These are phyloP conservation scores for Acanthornis magna DNA, from an alignment of 2,797 vertebrate species.

Conservation along the genomic window DNA sequence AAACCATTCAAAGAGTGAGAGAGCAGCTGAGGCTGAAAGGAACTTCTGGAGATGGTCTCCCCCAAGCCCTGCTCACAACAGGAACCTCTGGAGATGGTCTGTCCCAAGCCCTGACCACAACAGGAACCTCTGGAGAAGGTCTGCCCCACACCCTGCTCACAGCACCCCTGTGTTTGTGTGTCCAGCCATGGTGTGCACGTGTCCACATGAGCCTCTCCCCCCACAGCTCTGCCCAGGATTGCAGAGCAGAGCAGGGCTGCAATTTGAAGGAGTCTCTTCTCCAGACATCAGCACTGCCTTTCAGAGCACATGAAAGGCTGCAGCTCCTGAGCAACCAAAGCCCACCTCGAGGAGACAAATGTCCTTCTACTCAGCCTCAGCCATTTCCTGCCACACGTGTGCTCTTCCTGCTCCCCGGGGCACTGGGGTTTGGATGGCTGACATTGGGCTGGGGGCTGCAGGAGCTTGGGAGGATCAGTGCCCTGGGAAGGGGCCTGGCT, in stretches of 20 bases:
- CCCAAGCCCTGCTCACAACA: neutral
- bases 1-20: neutral
- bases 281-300: neutral
- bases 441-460: neutral
- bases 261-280: neutral
- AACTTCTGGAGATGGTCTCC: neutral
- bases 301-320: neutral
- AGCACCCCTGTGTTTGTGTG: fast-evolving
- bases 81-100: neutral
- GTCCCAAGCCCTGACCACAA: no score
- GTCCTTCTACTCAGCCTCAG: neutral
- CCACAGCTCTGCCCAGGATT: neutral
- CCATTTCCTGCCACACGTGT: neutral
- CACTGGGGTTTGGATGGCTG: neutral
- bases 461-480: neutral
- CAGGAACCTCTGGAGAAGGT: neutral
- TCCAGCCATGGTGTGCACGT: neutral
- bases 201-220: neutral
- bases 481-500: no score
- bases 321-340: neutral
- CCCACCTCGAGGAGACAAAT: neutral
- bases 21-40: neutral
- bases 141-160: neutral
- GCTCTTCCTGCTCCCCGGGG: neutral
- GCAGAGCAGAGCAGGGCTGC: neutral